These are phyloP conservation scores for Ptychodera flava DNA, from an alignment of 35 echinoderm and acorn worm genomes.

Conservation along the genomic window DNA sequence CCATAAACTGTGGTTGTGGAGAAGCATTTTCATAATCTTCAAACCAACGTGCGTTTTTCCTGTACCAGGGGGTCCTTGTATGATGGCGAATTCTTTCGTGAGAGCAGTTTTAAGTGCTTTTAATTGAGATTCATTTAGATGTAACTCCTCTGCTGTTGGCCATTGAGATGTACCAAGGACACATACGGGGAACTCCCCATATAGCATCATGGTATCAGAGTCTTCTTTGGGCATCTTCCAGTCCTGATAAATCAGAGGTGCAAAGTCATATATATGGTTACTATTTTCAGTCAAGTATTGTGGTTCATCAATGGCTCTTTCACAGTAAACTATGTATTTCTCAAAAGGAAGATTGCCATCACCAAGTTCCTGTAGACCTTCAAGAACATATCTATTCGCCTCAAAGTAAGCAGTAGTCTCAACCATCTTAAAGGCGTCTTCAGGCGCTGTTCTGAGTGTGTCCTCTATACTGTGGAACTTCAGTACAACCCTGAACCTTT, in stretches of 20 bases:
- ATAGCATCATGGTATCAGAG: too few relatives aligned
- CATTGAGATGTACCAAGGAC: conserved; percentile 30
- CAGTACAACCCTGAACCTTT: conserved; percentile 31
- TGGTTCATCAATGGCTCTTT: conserved; percentile 27
- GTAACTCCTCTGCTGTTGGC: conserved; percentile 39
- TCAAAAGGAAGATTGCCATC: conserved; percentile 41
- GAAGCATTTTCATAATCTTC: conserved; percentile 64
- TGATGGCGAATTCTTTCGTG: conserved; percentile 56
- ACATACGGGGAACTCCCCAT: not conserved
- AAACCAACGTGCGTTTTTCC: conserved; percentile 90
- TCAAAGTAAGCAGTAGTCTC: conserved; percentile 86
- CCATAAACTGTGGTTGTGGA: conserved; percentile 57
- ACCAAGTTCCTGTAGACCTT: conserved; percentile 52
- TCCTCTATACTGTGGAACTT: conserved; percentile 12
- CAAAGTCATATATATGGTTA: conserved; percentile 33
- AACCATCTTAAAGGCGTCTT: conserved; percentile 41
- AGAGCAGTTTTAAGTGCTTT: conserved; percentile 60
- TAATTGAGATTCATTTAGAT: conserved; percentile 65
- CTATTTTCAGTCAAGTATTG: conserved; percentile 37
- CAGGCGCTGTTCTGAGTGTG: not conserved
- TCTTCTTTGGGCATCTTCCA: too few relatives aligned
- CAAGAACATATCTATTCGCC: conserved; percentile 61
- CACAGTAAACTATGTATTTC: conserved; percentile 33
- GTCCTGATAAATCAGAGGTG: not conserved
- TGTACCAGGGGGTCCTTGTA: conserved; percentile 96